These are phyloP conservation scores for Cataglyphis rosenhaueri DNA, from an alignment of 2,888 invertebrate species.

Conservation along the genomic window DNA sequence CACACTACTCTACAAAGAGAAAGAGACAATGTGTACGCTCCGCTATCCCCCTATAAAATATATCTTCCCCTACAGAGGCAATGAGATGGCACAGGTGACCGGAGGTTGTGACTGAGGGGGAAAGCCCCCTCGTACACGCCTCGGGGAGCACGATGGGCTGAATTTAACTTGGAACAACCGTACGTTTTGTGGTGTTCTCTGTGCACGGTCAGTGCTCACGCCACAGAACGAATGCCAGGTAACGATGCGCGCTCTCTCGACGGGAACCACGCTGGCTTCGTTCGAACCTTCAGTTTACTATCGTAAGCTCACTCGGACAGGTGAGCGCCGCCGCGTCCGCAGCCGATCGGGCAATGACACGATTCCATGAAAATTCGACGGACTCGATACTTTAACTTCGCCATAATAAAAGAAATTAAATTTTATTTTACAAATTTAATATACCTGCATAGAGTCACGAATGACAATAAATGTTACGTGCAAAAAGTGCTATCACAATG, in stretches of 20 bases:
- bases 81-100: slow-evolving; percentile 66
- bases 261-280: slow-evolving; percentile 63
- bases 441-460: not conserved
- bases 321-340: slow-evolving; percentile 63
- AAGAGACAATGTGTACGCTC: slow-evolving; percentile 9
- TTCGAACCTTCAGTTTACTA: slow-evolving; percentile 78
- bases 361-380: slow-evolving; percentile 29
- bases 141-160: slow-evolving; percentile 78
- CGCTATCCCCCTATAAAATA: slow-evolving; percentile 50
- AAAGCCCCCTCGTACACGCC: slow-evolving; percentile 71
- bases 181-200: slow-evolving; percentile 75
- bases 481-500: not conserved
- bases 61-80: slow-evolving; percentile 46
- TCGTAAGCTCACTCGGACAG: slow-evolving; percentile 76
- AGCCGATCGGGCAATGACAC: slow-evolving; percentile 35
- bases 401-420: slow-evolving; percentile 5
- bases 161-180: slow-evolving; percentile 78
- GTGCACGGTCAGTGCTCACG: slow-evolving; percentile 78
- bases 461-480: not conserved
- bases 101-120: slow-evolving; percentile 61
- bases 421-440: not conserved
- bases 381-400: slow-evolving; percentile 19
- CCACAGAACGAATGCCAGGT: slow-evolving; percentile 73
- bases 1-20: not conserved
- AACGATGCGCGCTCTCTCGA: slow-evolving; percentile 63